Evolutionary conservation across 2,888 invertebrate genomes (phyloP).

Genomic region (Lottia gigantea): DNA sequence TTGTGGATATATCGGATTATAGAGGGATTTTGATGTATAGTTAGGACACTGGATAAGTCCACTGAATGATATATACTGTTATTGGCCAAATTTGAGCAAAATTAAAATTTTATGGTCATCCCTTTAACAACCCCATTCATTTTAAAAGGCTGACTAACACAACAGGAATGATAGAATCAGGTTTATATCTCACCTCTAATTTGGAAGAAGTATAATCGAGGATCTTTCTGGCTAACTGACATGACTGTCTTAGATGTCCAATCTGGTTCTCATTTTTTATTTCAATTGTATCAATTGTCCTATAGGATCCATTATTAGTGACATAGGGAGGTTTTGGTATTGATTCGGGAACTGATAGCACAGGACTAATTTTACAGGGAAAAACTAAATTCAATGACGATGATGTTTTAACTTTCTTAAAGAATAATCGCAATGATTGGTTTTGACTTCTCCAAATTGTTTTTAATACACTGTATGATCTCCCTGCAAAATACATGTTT

Average conservation of each 20-base stretch:
- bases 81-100: no score
- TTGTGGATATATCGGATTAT: no score
- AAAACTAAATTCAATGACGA: constrained; percentile 16
- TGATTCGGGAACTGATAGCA: constrained; percentile 40
- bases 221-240: constrained; percentile 49
- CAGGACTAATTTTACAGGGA: constrained; percentile 38
- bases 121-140: no score
- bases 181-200: constrained; percentile 40
- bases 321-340: constrained; percentile 52
- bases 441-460: not conserved
- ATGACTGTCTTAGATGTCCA: constrained; percentile 45
- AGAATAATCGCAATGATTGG: not conserved
- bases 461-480: not conserved
- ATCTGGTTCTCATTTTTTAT: constrained; percentile 50
- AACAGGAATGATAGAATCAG: not conserved
- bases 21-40: no score
- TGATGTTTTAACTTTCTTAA: not conserved
- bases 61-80: no score
- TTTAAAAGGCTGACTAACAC: no score
- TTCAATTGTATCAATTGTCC: constrained; percentile 34
- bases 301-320: constrained; percentile 23
- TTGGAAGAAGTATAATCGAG: constrained; percentile 41
- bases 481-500: not conserved
- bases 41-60: no score
- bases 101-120: no score